A percentile compares a stretch with the other conserved stretches of the same genome.
phyloP scores from a whole-genome alignment of 2,113 vertebrate species.

The Procapra przewalskii region DNA sequence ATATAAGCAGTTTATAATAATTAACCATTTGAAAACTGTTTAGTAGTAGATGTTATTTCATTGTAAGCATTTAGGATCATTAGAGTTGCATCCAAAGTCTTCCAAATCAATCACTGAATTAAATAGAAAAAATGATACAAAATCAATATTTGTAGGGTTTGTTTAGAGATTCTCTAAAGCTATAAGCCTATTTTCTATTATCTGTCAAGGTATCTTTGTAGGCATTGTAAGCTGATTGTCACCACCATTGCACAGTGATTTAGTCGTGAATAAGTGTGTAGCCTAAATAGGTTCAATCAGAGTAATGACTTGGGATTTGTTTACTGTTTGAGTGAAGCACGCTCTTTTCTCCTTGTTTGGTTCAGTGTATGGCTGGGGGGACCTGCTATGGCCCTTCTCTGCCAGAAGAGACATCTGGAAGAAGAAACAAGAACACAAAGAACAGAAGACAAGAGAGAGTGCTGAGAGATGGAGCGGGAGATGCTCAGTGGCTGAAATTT shows the following conservation, averaged over 20 bases:
- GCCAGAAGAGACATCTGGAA: neutral
- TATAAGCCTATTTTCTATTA: neutral
- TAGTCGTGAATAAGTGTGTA: neutral
- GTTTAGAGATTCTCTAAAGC: neutral
- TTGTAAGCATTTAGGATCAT: neutral
- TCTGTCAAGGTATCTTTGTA: neutral
- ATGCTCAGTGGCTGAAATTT: neutral
- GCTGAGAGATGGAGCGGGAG: too few species aligned
- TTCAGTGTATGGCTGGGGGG: neutral
- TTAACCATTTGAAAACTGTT: neutral
- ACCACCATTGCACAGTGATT: neutral
- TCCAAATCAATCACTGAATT: neutral
- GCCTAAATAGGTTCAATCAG: neutral
- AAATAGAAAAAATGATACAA: neutral
- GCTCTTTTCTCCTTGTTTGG: neutral
- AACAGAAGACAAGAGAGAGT: neutral
- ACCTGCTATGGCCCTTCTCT: too few species aligned
- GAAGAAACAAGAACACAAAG: neutral
- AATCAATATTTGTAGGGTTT: neutral
- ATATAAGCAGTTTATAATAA: neutral
- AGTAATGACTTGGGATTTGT: neutral
- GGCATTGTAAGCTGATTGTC: neutral
- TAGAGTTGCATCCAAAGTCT: neutral
- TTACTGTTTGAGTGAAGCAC: neutral
- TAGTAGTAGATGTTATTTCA: neutral